Evolutionary conservation across 2,797 vertebrate genomes (phyloP), one percentile per base, ranked within the genome.

Genomic region (Moxostoma hubbsi): DNA sequence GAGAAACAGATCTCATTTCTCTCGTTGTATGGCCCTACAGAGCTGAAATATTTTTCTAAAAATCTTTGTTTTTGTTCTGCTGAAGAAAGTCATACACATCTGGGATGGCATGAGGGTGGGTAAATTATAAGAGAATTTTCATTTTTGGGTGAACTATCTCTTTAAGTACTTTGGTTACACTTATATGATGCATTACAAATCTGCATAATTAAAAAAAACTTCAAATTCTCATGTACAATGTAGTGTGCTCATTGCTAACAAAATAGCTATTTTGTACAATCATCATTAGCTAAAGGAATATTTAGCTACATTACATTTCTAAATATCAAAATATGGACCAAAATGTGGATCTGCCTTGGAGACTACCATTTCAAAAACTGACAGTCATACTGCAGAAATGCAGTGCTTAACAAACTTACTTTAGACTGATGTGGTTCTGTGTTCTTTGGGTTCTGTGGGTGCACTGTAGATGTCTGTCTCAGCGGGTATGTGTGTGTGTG

Each of bases 381-480:
- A 7, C 43, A 11, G 11, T 53, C 13, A 4, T 36, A 4, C 36
- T 36, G 51, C 51, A 53, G 51, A 12, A 4, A 10, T 62, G 59
- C 11, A 10, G 2, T 7, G 24, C 53, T 69, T 66, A 15, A 16
- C 18, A 65, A n/a, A 6, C 63, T 8, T 72, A 62, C 69, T 57
- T 79, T 47, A 55, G 16, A 76, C 18, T 79, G 45, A 53, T 77
- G 53, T 77, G 50, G 68, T 64, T 81, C n/a, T 75, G 54, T 70
- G 58, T 51, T 57, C 36, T 75, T 57, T 65, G 66, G 61, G 72
- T 66, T 68, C 13, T 73, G 61, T 50, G 71, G 16, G 58, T 57
- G 10, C 53, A 45, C 36, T 70, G 49, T 80, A 62, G 36, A 68
- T 70, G 54, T 73, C 49, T 75, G 43, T 76, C 54, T 69, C 10